Evolutionary conservation across 2,888 invertebrate genomes (phyloP), one percentile per base, ranked within the genome.

Genomic region (Selenia dentaria): DNA sequence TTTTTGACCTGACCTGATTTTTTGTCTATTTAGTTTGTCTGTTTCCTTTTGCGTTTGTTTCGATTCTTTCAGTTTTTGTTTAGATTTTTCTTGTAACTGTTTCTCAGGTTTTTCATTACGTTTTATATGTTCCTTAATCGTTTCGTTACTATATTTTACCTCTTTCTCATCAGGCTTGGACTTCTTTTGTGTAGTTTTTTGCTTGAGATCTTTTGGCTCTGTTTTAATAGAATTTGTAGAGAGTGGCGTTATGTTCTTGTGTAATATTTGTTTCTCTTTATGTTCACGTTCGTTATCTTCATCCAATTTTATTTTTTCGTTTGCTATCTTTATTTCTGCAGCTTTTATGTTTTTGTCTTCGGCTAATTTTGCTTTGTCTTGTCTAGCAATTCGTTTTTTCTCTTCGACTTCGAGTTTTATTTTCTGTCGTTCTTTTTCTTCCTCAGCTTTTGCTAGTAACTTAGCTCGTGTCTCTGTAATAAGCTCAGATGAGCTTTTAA

Each of bases 401-500:
- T 55, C 45, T 43, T 49, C 42, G 36, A 59, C 51, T 35, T 53
- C 29, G 22, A 29, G 27, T 54, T 56, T 43, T 34, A 41, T 62
- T 53, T 39, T 56, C 38, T 20, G 1, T 31, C 12, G 10, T 37
- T 31, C 44, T 34, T 32, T 44, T 28, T 66, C 43, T 46, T 64
- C 52, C 45, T 60, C 44, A 40, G 37, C 47, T 57, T 56, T 67
- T 18, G 39, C 51, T 29, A 50, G 28, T 18, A 74, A 47, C 57
- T 56, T 75, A 45, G 78, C 66, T 59, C 66, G 59, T 2, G 69
- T 74, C 32, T 75, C 62, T 63, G 61, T 69, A 31, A 83, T 74
- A 27, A 84, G 59, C 53, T 79, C 75, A 8, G 74, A 67, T 5
- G 85, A 84, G 56, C 67, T 76, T 44, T 64, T 59, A 31, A 39